Evolutionary conservation across 2,113 vertebrate species (phyloP).

Genomic region (Recurvirostra avosetta): DNA sequence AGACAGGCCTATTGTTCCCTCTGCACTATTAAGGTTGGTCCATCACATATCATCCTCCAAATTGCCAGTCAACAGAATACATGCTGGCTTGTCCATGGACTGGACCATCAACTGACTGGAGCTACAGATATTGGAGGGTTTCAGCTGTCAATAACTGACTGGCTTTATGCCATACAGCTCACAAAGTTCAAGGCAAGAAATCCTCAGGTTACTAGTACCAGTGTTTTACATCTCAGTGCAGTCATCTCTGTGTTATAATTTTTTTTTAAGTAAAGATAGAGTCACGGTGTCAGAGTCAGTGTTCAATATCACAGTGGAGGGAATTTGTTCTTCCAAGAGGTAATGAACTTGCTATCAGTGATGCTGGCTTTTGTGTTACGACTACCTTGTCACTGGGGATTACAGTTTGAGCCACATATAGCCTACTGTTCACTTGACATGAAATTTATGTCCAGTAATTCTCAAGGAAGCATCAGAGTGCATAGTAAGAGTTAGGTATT

Average conservation of each 20-base stretch:
- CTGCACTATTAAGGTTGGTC: background rate
- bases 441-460: background rate
- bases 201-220: background rate
- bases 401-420: background rate
- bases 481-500: background rate
- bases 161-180: background rate
- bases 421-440: background rate
- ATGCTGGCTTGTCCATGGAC: accelerated
- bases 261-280: background rate
- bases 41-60: background rate
- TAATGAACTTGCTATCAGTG: background rate
- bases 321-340: background rate
- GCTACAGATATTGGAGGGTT: background rate
- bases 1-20: background rate
- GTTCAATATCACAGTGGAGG: background rate
- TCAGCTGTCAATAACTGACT: background rate
- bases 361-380: background rate
- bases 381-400: background rate
- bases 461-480: background rate
- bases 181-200: background rate
- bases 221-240: background rate
- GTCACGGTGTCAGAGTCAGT: background rate
- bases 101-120: background rate
- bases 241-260: background rate
- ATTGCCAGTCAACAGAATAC: background rate